phyloP scores from a whole-genome alignment of 2,113 vertebrate genomes.

The Erpornis zantholeuca region DNA sequence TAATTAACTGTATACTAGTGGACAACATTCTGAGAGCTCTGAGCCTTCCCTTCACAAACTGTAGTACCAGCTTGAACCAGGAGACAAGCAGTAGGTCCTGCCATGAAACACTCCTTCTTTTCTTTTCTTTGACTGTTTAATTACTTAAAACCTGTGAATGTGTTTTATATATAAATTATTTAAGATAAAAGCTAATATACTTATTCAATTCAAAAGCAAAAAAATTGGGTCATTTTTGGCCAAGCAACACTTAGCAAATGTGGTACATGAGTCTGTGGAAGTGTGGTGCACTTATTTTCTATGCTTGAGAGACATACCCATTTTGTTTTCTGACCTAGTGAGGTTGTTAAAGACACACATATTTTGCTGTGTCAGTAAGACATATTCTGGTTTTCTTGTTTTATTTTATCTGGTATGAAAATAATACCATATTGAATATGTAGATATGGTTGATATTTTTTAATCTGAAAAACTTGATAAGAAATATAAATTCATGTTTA shows the following conservation, averaged over 20 bases:
- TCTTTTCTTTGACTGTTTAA: not conserved
- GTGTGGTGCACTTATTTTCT: not conserved
- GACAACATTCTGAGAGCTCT: not conserved
- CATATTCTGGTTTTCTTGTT: not conserved
- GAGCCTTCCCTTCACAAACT: not conserved
- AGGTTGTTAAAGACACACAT: not conserved
- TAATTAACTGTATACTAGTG: not conserved
- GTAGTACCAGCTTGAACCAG: not conserved
- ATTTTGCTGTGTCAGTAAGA: not conserved
- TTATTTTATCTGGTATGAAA: not conserved
- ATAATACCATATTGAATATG: not conserved
- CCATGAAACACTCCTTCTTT: not conserved
- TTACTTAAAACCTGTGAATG: not conserved
- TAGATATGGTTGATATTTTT: not conserved
- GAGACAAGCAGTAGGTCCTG: not conserved
- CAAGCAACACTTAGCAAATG: not conserved
- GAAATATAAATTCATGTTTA: not conserved
- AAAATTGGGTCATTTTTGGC: not conserved
- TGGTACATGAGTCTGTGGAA: not conserved
- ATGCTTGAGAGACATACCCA: accelerated
- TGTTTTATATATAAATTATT: not conserved
- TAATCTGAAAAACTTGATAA: not conserved
- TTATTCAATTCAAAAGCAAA: not conserved
- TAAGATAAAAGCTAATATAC: not conserved
- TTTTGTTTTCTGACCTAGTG: not conserved